Evolutionary conservation across 2,113 vertebrate species (phyloP), one percentile per base, ranked within the genome.

Genomic region (Cisticola juncidis): DNA sequence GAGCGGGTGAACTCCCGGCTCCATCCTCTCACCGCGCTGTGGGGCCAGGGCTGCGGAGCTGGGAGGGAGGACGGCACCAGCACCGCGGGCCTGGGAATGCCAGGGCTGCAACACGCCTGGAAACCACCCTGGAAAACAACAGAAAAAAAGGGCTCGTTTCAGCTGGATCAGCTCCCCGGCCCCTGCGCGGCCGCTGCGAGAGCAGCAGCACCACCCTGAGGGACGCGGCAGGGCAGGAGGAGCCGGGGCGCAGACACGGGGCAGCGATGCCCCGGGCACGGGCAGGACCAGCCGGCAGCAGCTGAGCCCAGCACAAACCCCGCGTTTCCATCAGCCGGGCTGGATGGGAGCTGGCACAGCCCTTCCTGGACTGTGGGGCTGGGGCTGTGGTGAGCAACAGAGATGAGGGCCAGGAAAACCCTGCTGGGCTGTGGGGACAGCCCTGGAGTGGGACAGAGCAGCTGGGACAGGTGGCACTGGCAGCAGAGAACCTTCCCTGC

Each of bases 161-260:
- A 78, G 95, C 73, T 87, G 95, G 93, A 95, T 91, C 86, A 26
- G 69, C 77, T 89, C 72, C 51, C 90, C 0, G 4, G 84, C 50
- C 66, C 76, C 22, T 2, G 87, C 6, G 0, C 3, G 2, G 80
- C 76, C 0, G 9, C 93, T 81, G 77, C 12, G 33, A 95, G 95
- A 95, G 96, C 96, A 94, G 95, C 90, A 97, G 96, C 96, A 96
- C 92, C 95, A 86, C 96, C 95, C 81, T 73, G 93, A 97, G 96
- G 96, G 95, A 92, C 21, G 11, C 9, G 1, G 64, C 14, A 11
- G 68, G 91, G 38, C 38, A 38, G 38, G 93, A 95, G 89, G 5
- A 78, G 56, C 40, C 0, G 1, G 48, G 84, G 58, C 14, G n/a
- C 64, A 17, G 91, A 0, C 17, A 25, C 38, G 62, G 35, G 45